These are phyloP conservation scores for Scophthalmus maximus DNA, from an alignment of 2,113 vertebrate species.

Conservation along the genomic window DNA sequence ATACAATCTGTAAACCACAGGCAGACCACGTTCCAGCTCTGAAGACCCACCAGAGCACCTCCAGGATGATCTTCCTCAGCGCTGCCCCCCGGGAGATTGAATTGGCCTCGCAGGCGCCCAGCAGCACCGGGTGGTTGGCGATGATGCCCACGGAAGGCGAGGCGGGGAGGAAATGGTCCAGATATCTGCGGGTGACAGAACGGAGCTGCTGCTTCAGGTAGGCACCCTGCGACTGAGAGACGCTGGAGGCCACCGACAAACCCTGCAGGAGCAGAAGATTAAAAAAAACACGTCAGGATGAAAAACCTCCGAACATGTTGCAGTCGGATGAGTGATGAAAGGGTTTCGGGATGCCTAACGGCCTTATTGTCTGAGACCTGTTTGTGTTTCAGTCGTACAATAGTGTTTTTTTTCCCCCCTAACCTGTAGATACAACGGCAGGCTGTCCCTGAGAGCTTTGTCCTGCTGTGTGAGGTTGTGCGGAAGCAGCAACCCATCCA, in stretches of 20 bases:
- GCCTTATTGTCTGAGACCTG: background rate
- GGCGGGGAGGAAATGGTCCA: constrained; percentile 92
- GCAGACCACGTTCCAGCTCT: background rate
- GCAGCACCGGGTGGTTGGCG: constrained; percentile 90
- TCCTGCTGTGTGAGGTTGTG: constrained; percentile 92
- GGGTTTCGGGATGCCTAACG: background rate
- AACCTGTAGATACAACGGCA: constrained; percentile 95
- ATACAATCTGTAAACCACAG: background rate
- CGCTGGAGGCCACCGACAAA: constrained; percentile 86
- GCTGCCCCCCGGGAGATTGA: constrained; percentile 66
- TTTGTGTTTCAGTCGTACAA: background rate
- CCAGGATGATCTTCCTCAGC: constrained; percentile 77
- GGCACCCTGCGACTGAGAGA: constrained; percentile 87
- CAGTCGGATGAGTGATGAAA: background rate
- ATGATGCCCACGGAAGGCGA: constrained; percentile 72
- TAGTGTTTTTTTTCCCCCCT: background rate
- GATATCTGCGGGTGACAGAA: constrained; percentile 87
- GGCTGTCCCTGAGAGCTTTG: constrained; percentile 89
- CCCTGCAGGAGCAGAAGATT: constrained; percentile 82
- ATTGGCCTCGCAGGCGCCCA: constrained; percentile 83
- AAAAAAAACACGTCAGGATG: background rate
- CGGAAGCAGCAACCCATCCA: constrained; percentile 91
- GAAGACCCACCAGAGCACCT: constrained; percentile 79
- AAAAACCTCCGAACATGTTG: background rate
- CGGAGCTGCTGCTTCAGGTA: constrained; percentile 92